A percentile compares a stretch with the other conserved stretches of the same genome.
These are phyloP conservation scores for Poecilobothrus nobilitatus DNA, from an alignment of 2,888 invertebrate genomes.

Conservation along the genomic window DNA sequence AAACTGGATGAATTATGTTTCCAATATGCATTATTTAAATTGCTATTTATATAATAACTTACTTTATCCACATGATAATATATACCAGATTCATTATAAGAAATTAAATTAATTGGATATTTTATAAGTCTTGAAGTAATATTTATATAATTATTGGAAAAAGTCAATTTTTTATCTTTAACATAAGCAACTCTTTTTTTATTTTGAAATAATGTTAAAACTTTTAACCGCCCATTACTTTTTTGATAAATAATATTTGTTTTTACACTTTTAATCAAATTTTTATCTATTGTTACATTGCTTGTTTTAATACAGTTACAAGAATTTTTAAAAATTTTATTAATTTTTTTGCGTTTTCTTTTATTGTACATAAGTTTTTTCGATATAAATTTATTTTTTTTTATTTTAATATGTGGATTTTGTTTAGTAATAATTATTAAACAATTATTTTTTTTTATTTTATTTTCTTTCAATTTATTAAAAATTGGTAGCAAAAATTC, in stretches of 20 bases:
- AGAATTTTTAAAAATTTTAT: background rate
- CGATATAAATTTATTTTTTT: background rate
- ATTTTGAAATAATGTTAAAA: constrained; percentile 9
- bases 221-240: background rate
- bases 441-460: background rate
- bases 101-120: constrained; percentile 7
- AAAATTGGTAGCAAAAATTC: background rate
- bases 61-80: background rate
- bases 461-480: background rate
- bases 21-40: constrained; percentile 18
- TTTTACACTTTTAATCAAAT: background rate
- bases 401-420: constrained; percentile 8
- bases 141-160: constrained; percentile 10
- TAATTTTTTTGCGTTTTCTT: background rate
- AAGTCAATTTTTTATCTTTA: background rate
- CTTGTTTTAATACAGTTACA: background rate
- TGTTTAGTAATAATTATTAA: background rate
- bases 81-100: background rate
- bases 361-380: background rate
- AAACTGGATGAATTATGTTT: constrained; percentile 11
- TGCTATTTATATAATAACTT: constrained; percentile 22
- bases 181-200: constrained; percentile 15
- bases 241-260: background rate
- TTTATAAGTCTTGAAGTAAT: constrained; percentile 18
- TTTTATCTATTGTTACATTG: background rate